phyloP scores from a whole-genome alignment of 2,113 vertebrate species.

The Nibea albiflora region DNA sequence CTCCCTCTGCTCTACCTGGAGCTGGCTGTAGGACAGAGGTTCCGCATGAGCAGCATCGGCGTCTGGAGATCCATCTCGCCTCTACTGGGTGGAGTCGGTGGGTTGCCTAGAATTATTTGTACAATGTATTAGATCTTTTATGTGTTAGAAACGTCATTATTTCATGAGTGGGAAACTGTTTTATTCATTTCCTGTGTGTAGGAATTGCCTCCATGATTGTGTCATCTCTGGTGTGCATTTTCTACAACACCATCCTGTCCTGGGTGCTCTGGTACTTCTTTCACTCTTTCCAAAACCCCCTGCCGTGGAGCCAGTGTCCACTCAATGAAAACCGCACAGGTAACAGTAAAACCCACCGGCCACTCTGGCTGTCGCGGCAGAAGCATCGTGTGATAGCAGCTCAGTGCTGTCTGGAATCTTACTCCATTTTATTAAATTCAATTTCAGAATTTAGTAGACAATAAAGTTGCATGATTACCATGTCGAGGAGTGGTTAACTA shows the following conservation, averaged over 20 bases:
- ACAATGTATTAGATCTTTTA: background rate
- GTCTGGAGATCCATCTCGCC: conserved; percentile 91
- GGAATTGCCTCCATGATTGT: conserved; percentile 83
- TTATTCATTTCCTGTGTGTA: conserved; percentile 51
- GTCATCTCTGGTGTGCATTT: conserved; percentile 85
- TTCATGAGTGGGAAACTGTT: no score
- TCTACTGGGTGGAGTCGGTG: conserved; percentile 89
- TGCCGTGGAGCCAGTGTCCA: conserved; percentile 90
- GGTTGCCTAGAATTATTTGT: background rate
- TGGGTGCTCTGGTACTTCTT: conserved; percentile 94
- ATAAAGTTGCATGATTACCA: background rate
- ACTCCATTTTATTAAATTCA: background rate
- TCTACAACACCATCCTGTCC: conserved; percentile 89
- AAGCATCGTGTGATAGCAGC: background rate
- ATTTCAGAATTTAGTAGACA: background rate
- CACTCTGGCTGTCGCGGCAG: background rate
- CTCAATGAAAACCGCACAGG: conserved; percentile 86
- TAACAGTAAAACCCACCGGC: conserved; percentile 42
- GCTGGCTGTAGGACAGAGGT: conserved; percentile 89
- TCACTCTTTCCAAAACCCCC: conserved; percentile 90
- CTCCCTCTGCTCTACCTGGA: conserved; percentile 91
- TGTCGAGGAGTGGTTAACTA: background rate
- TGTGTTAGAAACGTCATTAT: background rate
- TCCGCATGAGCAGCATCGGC: conserved; percentile 87
- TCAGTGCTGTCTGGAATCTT: background rate